These are phyloP conservation scores for Palaemon carinicauda DNA, from an alignment of 1,140 invertebrate genomes.

Conservation along the genomic window DNA sequence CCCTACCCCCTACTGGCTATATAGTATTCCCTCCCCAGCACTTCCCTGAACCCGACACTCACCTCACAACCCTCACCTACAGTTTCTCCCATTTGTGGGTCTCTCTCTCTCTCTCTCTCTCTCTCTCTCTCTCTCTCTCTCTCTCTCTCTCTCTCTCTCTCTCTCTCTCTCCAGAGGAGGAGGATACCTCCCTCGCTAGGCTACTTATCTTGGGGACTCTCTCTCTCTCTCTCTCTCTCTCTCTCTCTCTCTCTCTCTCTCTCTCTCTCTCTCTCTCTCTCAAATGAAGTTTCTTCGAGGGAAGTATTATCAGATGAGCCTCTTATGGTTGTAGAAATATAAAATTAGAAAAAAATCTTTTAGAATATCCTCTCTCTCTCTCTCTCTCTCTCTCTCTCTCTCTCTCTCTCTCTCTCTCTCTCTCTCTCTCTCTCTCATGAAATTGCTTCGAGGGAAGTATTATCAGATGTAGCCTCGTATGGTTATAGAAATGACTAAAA, in stretches of 20 bases:
- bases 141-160: neutral
- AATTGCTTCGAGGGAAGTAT: no score
- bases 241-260: slow-evolving; percentile 3
- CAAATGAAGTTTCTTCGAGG: neutral
- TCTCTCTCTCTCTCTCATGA: neutral
- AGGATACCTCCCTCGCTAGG: neutral
- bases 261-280: slow-evolving; percentile 3
- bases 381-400: neutral
- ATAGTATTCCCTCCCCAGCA: neutral
- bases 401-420: slow-evolving; percentile 7
- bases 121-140: neutral
- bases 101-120: neutral
- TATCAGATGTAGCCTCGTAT: no score
- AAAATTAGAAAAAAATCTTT: no score
- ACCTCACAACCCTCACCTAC: neutral
- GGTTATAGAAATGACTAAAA: no score
- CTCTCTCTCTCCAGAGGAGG: neutral
- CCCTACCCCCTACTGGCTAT: neutral
- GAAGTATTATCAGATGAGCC: no score
- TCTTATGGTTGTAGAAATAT: no score
- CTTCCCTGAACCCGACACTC: neutral
- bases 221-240: neutral
- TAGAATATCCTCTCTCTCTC: no score
- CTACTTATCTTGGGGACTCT: no score
- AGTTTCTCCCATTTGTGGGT: neutral